Conservation (phyloP, 1,140 invertebrate species). For the Drosophila prosaltans region DNA sequence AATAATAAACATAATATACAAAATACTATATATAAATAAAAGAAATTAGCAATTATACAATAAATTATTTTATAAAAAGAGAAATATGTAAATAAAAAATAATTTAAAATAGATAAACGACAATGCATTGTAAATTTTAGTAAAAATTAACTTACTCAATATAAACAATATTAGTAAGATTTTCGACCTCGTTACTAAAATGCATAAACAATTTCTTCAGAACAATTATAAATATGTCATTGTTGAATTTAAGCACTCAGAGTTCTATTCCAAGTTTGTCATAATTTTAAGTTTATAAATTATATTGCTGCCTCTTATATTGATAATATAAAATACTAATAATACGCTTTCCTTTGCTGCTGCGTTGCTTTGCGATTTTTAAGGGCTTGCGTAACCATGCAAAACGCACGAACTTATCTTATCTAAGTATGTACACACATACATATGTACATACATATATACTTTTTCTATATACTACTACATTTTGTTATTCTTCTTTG, state of each 20-base stretch:
- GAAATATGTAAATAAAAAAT: too few relatives aligned
- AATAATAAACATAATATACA: too few relatives aligned
- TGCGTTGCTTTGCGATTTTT: not conserved
- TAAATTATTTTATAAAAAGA: too few relatives aligned
- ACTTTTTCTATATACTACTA: not conserved
- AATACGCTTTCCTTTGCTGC: not conserved
- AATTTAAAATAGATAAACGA: too few relatives aligned
- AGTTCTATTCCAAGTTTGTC: not conserved
- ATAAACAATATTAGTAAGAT: too few relatives aligned
- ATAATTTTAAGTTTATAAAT: slow-evolving; percentile 11
- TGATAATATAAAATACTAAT: not conserved
- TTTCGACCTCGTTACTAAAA: too few relatives aligned
- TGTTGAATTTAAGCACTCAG: not conserved
- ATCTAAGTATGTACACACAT: not conserved
- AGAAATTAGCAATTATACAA: too few relatives aligned
- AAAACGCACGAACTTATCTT: slow-evolving; percentile 9
- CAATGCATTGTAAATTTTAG: too few relatives aligned
- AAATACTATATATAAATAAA: too few relatives aligned
- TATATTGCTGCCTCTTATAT: not conserved
- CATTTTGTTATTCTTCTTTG: not conserved
- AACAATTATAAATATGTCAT: too few relatives aligned
- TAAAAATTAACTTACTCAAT: too few relatives aligned
- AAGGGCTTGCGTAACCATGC: slow-evolving; percentile 4
- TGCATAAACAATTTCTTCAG: too few relatives aligned
- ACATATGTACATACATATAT: not conserved